Conservation (phyloP, 2,888 invertebrate genomes). For the Protodeltote pygarga region DNA sequence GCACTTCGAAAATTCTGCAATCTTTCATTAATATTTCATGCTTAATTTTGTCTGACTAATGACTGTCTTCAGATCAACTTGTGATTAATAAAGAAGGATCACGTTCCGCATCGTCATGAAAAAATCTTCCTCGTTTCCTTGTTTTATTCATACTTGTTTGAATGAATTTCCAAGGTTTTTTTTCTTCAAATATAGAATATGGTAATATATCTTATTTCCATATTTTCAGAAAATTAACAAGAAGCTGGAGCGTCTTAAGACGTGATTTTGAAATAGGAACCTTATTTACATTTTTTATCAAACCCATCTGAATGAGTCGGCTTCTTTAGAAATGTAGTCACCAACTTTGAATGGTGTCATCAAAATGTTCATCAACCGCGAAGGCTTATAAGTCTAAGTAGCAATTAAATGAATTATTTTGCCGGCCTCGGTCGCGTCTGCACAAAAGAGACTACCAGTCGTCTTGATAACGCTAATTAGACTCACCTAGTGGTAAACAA, state of each 20-base stretch:
- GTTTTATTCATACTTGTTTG: no score
- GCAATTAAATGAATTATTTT: slow-evolving; percentile 63
- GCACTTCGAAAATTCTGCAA: no score
- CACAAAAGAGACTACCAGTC: slow-evolving; percentile 47
- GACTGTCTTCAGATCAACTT: no score
- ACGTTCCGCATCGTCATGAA: no score
- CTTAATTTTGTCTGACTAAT: no score
- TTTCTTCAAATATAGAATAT: slow-evolving; percentile 15
- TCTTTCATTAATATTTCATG: no score
- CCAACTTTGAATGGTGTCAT: slow-evolving; percentile 24
- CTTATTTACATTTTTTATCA: slow-evolving; percentile 25
- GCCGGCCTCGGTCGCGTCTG: slow-evolving; percentile 39
- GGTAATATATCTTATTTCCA: slow-evolving; percentile 12
- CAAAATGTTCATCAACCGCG: slow-evolving; percentile 45
- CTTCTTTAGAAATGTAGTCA: slow-evolving; percentile 14
- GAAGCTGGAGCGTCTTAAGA: slow-evolving; percentile 2
- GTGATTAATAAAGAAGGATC: no score
- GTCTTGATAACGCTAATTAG: slow-evolving; percentile 71
- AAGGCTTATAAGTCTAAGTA: slow-evolving; percentile 41
- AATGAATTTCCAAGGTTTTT: no score
- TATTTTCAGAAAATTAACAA: no score
- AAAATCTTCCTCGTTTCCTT: no score
- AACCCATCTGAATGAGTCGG: slow-evolving; percentile 21
- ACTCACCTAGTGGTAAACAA: slow-evolving; percentile 62
- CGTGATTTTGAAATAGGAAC: slow-evolving; percentile 13